Percentiles rank a stretch among this genome's conserved stretches.
These are phyloP conservation scores for Trypoxylon attenuatum DNA, from an alignment of 2,888 invertebrate genomes.

Conservation along the genomic window DNA sequence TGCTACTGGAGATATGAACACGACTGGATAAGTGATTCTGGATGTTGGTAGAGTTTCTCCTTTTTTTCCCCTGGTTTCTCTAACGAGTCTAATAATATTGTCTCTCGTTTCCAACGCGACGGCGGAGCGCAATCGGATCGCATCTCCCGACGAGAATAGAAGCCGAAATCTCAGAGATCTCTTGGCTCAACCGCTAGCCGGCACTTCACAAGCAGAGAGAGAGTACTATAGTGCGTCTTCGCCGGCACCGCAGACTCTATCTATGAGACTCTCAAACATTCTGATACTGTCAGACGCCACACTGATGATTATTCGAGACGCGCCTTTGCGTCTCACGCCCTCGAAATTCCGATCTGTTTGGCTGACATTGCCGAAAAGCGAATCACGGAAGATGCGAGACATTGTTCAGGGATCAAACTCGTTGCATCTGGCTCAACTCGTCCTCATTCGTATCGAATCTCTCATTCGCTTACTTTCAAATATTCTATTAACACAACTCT, in stretches of 20 bases:
- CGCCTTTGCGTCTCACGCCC: constrained; percentile 20
- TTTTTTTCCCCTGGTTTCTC: constrained; percentile 22
- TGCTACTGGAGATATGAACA: too few relatives aligned
- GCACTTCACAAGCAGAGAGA: constrained; percentile 2
- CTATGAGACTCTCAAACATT: neutral
- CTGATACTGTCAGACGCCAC: constrained; percentile 14
- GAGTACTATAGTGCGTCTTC: neutral
- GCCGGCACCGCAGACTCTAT: neutral
- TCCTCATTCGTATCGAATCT: too few relatives aligned
- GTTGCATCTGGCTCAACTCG: too few relatives aligned
- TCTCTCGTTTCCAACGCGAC: constrained; percentile 65
- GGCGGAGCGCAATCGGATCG: constrained; percentile 65
- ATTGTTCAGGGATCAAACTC: neutral
- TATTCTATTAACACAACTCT: too few relatives aligned
- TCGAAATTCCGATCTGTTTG: constrained; percentile 20
- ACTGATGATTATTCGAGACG: constrained; percentile 15
- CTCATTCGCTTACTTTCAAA: too few relatives aligned
- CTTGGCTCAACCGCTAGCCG: constrained; percentile 59
- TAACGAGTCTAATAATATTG: constrained; percentile 67
- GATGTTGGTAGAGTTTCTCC: neutral
- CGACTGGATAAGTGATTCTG: too few relatives aligned
- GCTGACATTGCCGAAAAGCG: neutral
- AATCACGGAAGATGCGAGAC: neutral
- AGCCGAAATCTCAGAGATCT: constrained; percentile 65
- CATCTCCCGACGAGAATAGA: constrained; percentile 65